A percentile compares a stretch with the other conserved stretches of the same genome.
These are phyloP conservation scores for Asobara japonica DNA, from an alignment of 1,140 invertebrate species.

Conservation along the genomic window DNA sequence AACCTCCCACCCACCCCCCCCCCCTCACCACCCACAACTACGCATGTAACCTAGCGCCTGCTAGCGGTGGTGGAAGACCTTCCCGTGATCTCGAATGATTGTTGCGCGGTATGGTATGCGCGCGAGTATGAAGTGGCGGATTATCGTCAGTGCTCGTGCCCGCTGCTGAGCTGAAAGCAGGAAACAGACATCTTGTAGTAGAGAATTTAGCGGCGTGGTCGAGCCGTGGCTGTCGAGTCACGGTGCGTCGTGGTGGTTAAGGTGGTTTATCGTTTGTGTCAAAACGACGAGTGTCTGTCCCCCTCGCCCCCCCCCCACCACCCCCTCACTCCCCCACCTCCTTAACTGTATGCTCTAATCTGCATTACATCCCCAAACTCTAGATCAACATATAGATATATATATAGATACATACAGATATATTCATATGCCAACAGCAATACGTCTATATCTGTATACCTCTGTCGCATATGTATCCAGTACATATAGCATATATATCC, in stretches of 20 bases:
- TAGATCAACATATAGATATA: too few species aligned
- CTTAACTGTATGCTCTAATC: not conserved
- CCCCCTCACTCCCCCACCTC: not conserved
- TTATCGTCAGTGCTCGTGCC: conserved; percentile 53
- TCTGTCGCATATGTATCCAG: conserved; percentile 5
- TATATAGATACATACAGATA: too few species aligned
- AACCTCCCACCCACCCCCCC: not conserved
- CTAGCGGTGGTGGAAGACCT: not conserved
- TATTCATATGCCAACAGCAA: too few species aligned
- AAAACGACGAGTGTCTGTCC: conserved; percentile 42
- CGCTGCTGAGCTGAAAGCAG: conserved; percentile 53
- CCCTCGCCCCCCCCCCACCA: conserved; percentile 23
- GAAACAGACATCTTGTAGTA: conserved; percentile 63
- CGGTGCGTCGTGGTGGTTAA: conserved; percentile 43
- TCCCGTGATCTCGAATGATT: conserved; percentile 47
- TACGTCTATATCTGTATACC: too few species aligned
- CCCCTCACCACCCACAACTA: not conserved
- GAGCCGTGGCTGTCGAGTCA: conserved; percentile 55
- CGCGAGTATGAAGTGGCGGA: conserved; percentile 39
- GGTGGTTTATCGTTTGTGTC: conserved; percentile 35
- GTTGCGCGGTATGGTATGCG: conserved; percentile 52
- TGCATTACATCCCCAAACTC: too few species aligned
- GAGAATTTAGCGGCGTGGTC: conserved; percentile 61
- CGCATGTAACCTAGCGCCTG: not conserved
- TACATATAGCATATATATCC: not conserved